These are phyloP conservation scores for Lasioglossum figueresi DNA, from an alignment of 2,888 invertebrate species.

Conservation along the genomic window DNA sequence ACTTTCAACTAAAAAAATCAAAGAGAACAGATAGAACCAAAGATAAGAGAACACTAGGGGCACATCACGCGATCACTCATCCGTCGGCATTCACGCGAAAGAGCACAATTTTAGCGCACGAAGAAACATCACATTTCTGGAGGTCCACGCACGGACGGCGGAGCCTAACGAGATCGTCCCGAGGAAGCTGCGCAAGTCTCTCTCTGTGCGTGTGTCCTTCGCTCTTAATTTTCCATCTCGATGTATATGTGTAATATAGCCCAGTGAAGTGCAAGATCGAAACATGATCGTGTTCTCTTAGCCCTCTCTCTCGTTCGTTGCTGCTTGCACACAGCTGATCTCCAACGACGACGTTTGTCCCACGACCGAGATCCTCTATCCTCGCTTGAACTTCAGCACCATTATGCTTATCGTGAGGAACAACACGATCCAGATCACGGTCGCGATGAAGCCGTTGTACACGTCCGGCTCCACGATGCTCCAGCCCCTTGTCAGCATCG, in stretches of 20 bases:
- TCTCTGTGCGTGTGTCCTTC: neutral
- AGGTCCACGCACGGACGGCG: constrained; percentile 46
- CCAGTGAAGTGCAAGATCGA: neutral
- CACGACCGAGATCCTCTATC: constrained; percentile 84
- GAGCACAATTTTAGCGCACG: constrained; percentile 46
- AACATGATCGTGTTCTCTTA: neutral
- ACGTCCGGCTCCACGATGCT: constrained; percentile 91
- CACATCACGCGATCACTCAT: constrained; percentile 13
- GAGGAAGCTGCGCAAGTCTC: constrained; percentile 23
- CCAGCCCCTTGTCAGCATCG: constrained; percentile 95
- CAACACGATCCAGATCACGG: constrained; percentile 93
- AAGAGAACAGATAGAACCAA: neutral
- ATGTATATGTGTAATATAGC: neutral
- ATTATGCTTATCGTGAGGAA: constrained; percentile 92
- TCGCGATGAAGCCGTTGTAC: constrained; percentile 94
- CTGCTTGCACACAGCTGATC: constrained; percentile 13
- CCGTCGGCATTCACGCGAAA: constrained; percentile 19
- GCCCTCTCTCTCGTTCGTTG: neutral
- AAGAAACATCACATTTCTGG: constrained; percentile 60
- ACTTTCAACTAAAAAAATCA: constrained; percentile 25
- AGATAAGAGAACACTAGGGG: neutral
- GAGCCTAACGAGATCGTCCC: constrained; percentile 48
- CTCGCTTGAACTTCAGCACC: constrained; percentile 92
- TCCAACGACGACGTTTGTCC: neutral
- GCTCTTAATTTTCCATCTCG: constrained; percentile 5